Percentiles rank a stretch among this genome's conserved stretches.
Evolutionary conservation across 1,140 invertebrate genomes (phyloP).

Genomic region (Drosophila repleta): DNA sequence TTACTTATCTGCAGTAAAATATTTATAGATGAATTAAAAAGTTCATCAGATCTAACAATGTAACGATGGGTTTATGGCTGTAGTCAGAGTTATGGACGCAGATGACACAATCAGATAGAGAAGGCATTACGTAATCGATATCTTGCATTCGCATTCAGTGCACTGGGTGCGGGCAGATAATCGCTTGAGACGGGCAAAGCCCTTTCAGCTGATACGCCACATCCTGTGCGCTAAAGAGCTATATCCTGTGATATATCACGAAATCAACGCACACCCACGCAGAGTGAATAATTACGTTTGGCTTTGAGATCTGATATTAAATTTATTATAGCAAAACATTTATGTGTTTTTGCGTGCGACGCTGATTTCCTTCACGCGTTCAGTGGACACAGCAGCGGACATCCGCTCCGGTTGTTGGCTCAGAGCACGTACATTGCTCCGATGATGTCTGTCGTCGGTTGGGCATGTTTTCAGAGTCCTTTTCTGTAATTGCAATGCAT

Average conservation of each 20-base stretch:
- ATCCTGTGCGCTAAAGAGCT: constrained; percentile 65
- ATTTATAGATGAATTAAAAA: not conserved
- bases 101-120: not conserved
- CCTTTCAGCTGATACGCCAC: constrained; percentile 46
- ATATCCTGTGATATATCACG: constrained; percentile 61
- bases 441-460: too few relatives aligned
- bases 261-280: constrained; percentile 25
- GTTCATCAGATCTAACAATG: too few relatives aligned
- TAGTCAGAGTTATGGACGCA: not conserved
- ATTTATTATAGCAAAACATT: constrained; percentile 39
- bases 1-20: not conserved
- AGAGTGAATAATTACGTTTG: constrained; percentile 47
- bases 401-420: constrained; percentile 48
- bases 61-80: not conserved
- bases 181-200: constrained; percentile 15
- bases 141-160: not conserved
- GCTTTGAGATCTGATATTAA: constrained; percentile 55
- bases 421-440: constrained; percentile 12
- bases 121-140: constrained; percentile 9
- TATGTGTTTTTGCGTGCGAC: constrained; percentile 15
- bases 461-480: not conserved
- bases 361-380: constrained; percentile 20
- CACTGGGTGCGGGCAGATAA: constrained; percentile 12
- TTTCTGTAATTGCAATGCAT: constrained; percentile 59
- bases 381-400: constrained; percentile 38